phyloP scores from a whole-genome alignment of 2,888 invertebrate genomes.

The Metalampra italica region DNA sequence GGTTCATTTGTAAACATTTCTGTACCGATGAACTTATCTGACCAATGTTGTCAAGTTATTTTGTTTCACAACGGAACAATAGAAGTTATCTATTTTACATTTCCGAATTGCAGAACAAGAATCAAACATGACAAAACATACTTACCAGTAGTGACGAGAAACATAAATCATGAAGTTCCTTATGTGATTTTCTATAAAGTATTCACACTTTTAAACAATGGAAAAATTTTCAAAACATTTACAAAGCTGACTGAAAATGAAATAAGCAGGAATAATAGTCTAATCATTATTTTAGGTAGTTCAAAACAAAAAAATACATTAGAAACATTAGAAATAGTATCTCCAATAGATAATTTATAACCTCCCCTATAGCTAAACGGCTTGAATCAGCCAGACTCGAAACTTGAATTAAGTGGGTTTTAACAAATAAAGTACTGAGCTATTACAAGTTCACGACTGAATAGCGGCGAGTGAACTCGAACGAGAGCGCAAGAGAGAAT shows the following conservation, averaged over 20 bases:
- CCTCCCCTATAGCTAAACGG: too few species aligned
- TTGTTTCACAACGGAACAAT: constrained; percentile 10
- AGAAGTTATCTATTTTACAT: constrained; percentile 8
- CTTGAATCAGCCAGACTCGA: background rate
- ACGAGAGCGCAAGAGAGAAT: constrained; percentile 9
- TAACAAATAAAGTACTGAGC: constrained; percentile 4
- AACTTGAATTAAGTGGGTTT: constrained; percentile 6
- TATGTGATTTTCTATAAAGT: background rate
- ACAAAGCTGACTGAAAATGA: too few species aligned
- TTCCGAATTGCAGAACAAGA: constrained; percentile 6
- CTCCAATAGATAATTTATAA: too few species aligned
- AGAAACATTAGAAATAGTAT: too few species aligned
- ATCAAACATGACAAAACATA: background rate
- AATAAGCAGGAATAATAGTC: too few species aligned
- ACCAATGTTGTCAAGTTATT: constrained; percentile 16
- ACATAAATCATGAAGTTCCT: background rate
- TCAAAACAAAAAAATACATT: too few species aligned
- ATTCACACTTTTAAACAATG: too few species aligned
- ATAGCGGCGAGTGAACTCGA: constrained; percentile 9
- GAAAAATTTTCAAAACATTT: too few species aligned
- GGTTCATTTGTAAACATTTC: constrained; percentile 20
- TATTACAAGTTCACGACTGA: constrained; percentile 10
- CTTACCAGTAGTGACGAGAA: background rate
- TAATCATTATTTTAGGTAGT: too few species aligned
- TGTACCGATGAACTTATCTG: constrained; percentile 16